Base-by-base conservation (phyloP, 2,113 vertebrate species). In the Actenoides hombroni region DNA sequence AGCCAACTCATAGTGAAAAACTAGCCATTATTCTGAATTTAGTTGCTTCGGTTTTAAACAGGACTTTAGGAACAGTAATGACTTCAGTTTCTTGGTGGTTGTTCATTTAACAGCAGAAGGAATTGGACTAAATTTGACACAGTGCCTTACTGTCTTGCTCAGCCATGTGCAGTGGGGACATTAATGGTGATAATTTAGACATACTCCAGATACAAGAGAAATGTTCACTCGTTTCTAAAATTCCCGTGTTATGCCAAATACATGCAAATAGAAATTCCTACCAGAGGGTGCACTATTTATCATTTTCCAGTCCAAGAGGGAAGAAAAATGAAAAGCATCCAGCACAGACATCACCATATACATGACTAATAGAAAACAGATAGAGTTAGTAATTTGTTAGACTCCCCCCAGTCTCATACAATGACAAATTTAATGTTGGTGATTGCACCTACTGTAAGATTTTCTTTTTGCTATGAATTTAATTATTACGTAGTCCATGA, bases 121-220 rank as follows among this genome's bases (percentile, higher is more conserved):
- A 94, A 39, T 56, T 59, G n/a, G 46, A 70, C 51, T 49, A 37
- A 90, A 80, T 93, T 84, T 76, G 64, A 83, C 75, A 33, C 16
- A 61, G 40, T 64, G 70, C 73, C 60, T 83, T 53, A 80, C 39
- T 68, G 76, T 76, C 83, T 78, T 86, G 73, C 94, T 92, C 53
- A 84, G 54, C 54, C 74, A 61, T 93, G 92, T 90, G 86, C 90
- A 73, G 84, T 42, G n/a, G 37, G 65, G 83, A 91, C 3, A 0
- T 91, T 83, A 69, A 24, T 93, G 88, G 76, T 82, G 88, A 90
- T 86, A 94, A 94, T 92, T 94, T 56, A 71, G 86, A 96, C 48
- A 15, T 33, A 26, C 82, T 91, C 89, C 93, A 96, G 89, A 93
- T 93, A 86, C 29, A 33, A 90, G 28, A 95, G 83, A 94, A 84